These are phyloP conservation scores for Sinocyclocheilus rhinocerous DNA, from an alignment of 2,113 vertebrate species.

Conservation along the genomic window DNA sequence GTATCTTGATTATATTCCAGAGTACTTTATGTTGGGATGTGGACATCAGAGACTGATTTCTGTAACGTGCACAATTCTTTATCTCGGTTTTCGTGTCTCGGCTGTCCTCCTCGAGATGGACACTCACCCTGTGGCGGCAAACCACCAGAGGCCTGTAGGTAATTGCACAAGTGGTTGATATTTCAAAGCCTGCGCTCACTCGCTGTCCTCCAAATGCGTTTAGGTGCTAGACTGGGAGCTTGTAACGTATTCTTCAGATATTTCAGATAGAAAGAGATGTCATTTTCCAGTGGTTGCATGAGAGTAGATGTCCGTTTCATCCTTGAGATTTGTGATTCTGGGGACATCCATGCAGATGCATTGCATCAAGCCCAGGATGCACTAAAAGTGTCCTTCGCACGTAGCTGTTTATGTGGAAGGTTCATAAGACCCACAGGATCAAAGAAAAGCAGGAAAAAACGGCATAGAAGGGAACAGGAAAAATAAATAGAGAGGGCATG, in stretches of 20 bases:
- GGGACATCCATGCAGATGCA: conserved; percentile 69
- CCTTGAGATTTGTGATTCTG: conserved; percentile 65
- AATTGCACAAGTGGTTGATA: conserved; percentile 58
- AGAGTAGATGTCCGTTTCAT: conserved; percentile 60
- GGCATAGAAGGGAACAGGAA: conserved; percentile 63
- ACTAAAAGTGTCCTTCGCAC: conserved; percentile 73
- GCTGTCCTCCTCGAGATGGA: conserved; percentile 42
- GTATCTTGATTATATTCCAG: conserved; percentile 46
- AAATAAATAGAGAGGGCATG: conserved; percentile 64
- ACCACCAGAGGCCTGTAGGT: conserved; percentile 50
- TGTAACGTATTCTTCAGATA: conserved; percentile 42
- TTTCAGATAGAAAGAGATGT: conserved; percentile 52
- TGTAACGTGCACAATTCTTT: conserved; percentile 31
- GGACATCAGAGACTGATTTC: conserved; percentile 28
- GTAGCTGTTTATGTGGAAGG: conserved; percentile 74
- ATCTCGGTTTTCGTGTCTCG: conserved; percentile 44
- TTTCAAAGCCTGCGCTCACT: conserved; percentile 50
- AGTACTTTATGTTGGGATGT: neutral
- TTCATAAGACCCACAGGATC: conserved; percentile 71
- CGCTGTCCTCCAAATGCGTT: conserved; percentile 40
- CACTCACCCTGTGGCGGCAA: conserved; percentile 42
- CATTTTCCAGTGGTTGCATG: conserved; percentile 35
- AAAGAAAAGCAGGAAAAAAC: conserved; percentile 68
- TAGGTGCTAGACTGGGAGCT: conserved; percentile 43
- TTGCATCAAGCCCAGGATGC: conserved; percentile 60